Evolutionary conservation across 1,140 invertebrate species (phyloP).

Genomic region (Goniozus legneri): DNA sequence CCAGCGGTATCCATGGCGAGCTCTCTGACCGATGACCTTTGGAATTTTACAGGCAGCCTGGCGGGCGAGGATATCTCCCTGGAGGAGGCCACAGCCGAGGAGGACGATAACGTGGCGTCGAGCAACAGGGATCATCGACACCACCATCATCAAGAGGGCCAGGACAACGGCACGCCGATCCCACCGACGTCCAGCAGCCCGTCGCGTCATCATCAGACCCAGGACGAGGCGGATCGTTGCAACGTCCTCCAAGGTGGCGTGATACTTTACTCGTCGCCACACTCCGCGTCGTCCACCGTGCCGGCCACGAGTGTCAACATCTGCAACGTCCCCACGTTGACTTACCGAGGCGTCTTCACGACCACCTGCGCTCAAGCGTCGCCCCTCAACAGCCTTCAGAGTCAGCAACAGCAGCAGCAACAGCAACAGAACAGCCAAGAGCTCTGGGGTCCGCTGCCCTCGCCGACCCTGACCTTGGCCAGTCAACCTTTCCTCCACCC

Average conservation of each 20-base stretch:
- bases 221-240: conserved; percentile 46
- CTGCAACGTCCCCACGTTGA: conserved; percentile 52
- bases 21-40: conserved; percentile 13
- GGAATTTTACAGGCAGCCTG: conserved; percentile 65
- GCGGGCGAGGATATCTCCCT: conserved; percentile 73
- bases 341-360: conserved; percentile 69
- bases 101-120: conserved; percentile 70
- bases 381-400: conserved; percentile 47
- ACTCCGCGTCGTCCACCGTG: conserved; percentile 31
- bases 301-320: conserved; percentile 55
- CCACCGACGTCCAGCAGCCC: conserved; percentile 51
- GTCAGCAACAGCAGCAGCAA: conserved; percentile 36
- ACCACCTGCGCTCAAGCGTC: conserved; percentile 60
- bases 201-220: conserved; percentile 40
- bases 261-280: conserved; percentile 45
- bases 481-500: conserved; percentile 46
- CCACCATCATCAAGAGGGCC: conserved; percentile 46
- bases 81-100: conserved; percentile 63
- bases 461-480: conserved; percentile 48
- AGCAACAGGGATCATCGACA: conserved; percentile 49
- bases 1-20: background rate
- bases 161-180: conserved; percentile 50
- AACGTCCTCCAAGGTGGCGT: conserved; percentile 48
- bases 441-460: conserved; percentile 49
- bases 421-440: conserved; percentile 39